Base-by-base conservation (phyloP, 2,888 invertebrate species). In the Folsomia candida region DNA sequence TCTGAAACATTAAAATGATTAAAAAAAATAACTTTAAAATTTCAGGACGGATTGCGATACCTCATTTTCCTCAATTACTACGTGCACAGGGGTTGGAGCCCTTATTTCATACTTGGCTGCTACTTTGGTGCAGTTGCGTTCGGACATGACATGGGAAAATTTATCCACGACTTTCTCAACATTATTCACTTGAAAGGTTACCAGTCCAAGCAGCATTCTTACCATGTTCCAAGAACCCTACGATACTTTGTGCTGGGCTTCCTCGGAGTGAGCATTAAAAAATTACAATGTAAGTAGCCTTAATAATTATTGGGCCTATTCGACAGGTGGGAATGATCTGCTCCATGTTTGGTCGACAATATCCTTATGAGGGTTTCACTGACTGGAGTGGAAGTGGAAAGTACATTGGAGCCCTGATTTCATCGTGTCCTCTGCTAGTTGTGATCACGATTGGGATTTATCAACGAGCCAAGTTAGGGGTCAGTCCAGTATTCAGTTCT, bases 161-260 rank as follows among this genome's bases (percentile, higher is more conserved):
- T 77, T 9, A n/a, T 76, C 9, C 74, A 77, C 28, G 78, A 78
- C 59, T 69, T 76, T 27, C 70, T 74, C 22, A 78, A 78, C 54
- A 73, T 77, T 26, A n/a, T 72, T n/a, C 78, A 78, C 28, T 61
- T 75, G 20, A 68, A 66, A 63, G 73, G 77, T 1, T 71, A 74
- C 29, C 72, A 70, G 59, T 58, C 75, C 3, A 67, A 54, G 24
- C 69, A 70, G 14, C 71, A 73, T 59, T 67, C 66, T 6, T 71
- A 71, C 27, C 60, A 61, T 20, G 51, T 70, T 18, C 68, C 71
- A 0, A 73, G 69, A 27, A 54, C 72, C 1, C 26, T 67, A n/a
- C 28, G 75, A 0, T 68, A 61, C 37, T 25, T 65, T 0, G 25
- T 67, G 22, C 4, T 74, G 24, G 47, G 61, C 1, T 67, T 70